phyloP scores from a whole-genome alignment of 2,888 invertebrate species.

The Keiferia lycopersicella region DNA sequence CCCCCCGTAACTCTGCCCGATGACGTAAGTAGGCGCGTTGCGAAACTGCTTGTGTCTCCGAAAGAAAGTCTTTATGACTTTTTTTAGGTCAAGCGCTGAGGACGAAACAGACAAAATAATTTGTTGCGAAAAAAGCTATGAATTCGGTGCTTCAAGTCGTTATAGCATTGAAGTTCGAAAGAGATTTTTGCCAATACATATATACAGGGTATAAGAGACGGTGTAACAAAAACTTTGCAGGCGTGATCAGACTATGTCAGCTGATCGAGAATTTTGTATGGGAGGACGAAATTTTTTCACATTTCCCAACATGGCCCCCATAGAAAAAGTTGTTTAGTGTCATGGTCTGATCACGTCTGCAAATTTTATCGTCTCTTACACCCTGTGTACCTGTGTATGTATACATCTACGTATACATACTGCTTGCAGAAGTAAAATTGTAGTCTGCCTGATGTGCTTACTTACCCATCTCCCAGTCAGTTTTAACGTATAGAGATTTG shows the following conservation, averaged over 20 bases:
- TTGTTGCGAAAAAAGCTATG: neutral
- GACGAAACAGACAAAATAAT: constrained; percentile 31
- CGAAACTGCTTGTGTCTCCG: constrained; percentile 85
- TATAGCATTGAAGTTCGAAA: neutral
- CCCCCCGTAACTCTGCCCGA: constrained; percentile 95
- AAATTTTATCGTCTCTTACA: too few relatives aligned
- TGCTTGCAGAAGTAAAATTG: neutral
- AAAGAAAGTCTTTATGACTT: constrained; percentile 86
- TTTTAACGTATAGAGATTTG: constrained; percentile 54
- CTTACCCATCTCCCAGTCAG: constrained; percentile 66
- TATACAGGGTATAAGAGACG: too few relatives aligned
- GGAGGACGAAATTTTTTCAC: too few relatives aligned
- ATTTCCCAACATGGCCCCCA: too few relatives aligned
- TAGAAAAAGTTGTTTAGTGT: too few relatives aligned
- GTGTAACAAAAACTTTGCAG: too few relatives aligned
- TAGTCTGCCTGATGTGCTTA: neutral
- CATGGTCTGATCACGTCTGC: too few relatives aligned
- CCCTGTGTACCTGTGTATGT: too few relatives aligned
- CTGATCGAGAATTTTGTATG: too few relatives aligned
- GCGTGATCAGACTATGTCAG: too few relatives aligned
- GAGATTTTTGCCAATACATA: neutral
- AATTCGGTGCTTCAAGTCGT: neutral
- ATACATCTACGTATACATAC: too few relatives aligned
- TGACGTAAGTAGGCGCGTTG: constrained; percentile 88
- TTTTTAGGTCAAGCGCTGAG: constrained; percentile 87